Base-by-base conservation (phyloP, 2,888 invertebrate genomes). In the Pollenia griseotomentosa region DNA sequence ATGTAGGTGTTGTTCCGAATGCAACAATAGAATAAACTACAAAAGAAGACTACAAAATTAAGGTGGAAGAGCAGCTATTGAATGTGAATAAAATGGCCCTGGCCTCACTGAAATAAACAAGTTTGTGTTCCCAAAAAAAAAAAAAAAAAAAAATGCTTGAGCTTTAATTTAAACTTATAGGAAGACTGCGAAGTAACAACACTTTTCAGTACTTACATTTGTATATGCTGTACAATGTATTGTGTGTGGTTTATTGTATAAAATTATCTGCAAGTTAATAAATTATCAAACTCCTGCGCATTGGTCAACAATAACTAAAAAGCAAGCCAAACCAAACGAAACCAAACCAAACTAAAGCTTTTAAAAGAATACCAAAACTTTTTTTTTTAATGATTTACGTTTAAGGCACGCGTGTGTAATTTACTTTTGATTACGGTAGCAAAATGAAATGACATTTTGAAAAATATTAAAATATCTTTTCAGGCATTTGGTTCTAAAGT, bases 261-360 rank as follows among this genome's bases (percentile, higher is more conserved):
- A 84, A 87, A 87, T 87, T 87, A 87, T 87, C 87, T 87, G 68
- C 68, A 87, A 87, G 87, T 87, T 87, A 87, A 87, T 87, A 87
- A 87, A 87, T 87, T 87, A 84, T 74, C 63, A 66, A 84, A 87
- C 87, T 87, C 87, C 87, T 87, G 87, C 87, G 87, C 87, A 87
- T 63, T 81, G 81, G 77, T 46, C 61, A 78, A 75, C 82, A 78
- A 87, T 61, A 87, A 63, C 16, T 9, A 40, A 61, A 40, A 61
- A 40, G 2, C 12, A 33, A 33, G 4, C 33, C 33, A 33, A 2
- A 33, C 33, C 23, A 23, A 2, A n/a, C n/a, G n/a, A n/a, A n/a
- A 33, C 33, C 33, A 33, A 55, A 51, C 9, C 55, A 44, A 8
- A 55, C 53, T 11, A 19, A 70, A 80, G n/a, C 9, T 7, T 42